Evolutionary conservation across 2,797 vertebrate species (phyloP), one percentile per base, ranked within the genome.

Genomic region (Sebastes miniatus): DNA sequence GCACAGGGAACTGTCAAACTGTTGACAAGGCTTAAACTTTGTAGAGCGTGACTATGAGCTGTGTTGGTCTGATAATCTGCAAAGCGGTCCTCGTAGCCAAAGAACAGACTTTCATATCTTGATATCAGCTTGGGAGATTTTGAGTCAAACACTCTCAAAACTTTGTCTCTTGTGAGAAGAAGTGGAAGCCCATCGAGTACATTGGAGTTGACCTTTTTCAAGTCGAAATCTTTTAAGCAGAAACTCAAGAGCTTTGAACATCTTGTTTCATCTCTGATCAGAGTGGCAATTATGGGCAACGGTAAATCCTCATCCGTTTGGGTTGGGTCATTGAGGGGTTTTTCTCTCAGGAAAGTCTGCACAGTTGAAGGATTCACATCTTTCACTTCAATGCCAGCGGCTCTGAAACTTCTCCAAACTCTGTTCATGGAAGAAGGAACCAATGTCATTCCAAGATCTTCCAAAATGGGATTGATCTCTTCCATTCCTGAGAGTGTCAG

Each of bases 91-190:
- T 90, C 31, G 4, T 83, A 62, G 25, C 57, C 74, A 57, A 16
- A 18, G 66, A 96, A 96, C 27, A 96, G 59, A 2, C 3, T 0
- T 0, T 65, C 69, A 87, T 94, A 88, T 5, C 0, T 1, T 84
- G 94, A 93, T 3, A 94, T 87, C 27, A 90, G 39, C 24, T 85
- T 95, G 8, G 91, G 93, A 61, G 78, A 85, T 12, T 85, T 27
- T 3, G 81, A 83, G 70, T 89, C 50, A 69, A 95, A 96, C 22
- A 82, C 75, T 86, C 87, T 89, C 70, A 96, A 80, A 77, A 93
- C 47, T 29, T 92, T 83, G 75, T 95, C 95, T 76, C 24, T 81
- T 63, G 92, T 95, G 27, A 96, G 94, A 62, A 96, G 95, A 83
- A 96, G 94, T 24, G 95, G 95, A 77, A 96, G 87, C 1, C 91